Conservation (phyloP, 2,113 vertebrate genomes). For the Osmerus eperlanus region DNA sequence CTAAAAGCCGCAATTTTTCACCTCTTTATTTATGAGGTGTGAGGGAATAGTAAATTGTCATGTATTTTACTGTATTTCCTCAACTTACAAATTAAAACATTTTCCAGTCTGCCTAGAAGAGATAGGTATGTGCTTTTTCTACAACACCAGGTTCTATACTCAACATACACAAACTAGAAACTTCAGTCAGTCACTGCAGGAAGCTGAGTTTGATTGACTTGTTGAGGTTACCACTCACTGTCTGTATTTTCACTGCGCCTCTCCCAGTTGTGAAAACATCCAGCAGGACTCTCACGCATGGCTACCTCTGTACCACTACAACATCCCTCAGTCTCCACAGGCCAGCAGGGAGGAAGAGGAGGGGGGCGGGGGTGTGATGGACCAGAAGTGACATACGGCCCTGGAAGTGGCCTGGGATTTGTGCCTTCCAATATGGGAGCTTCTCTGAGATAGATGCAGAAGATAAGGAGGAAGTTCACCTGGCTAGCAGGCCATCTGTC, state of each 20-base stretch:
- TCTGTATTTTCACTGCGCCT: slow-evolving; percentile 41
- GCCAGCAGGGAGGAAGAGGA: slow-evolving; percentile 2
- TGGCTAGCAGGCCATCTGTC: slow-evolving; percentile 54
- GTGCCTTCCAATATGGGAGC: slow-evolving; percentile 48
- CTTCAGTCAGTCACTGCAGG: slow-evolving; percentile 28
- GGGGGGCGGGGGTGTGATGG: slow-evolving; percentile 43
- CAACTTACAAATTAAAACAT: background rate
- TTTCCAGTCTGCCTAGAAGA: background rate
- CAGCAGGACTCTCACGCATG: slow-evolving; percentile 51
- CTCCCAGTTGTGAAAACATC: slow-evolving; percentile 56
- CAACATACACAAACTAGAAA: slow-evolving; percentile 2
- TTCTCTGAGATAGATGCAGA: slow-evolving; percentile 46
- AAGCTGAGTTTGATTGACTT: slow-evolving; percentile 38
- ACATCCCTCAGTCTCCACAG: slow-evolving; percentile 42
- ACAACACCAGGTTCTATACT: background rate
- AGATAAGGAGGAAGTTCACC: slow-evolving; percentile 60
- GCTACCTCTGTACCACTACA: slow-evolving; percentile 53
- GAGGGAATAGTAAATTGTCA: slow-evolving; percentile 9
- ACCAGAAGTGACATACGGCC: slow-evolving; percentile 62
- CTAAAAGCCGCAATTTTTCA: slow-evolving; percentile 1
- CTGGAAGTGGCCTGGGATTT: slow-evolving; percentile 58
- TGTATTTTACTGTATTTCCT: slow-evolving; percentile 21
- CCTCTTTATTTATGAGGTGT: slow-evolving; percentile 21
- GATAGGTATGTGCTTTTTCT: too few relatives aligned
- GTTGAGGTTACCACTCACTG: slow-evolving; percentile 46